Percentiles rank a stretch among this genome's conserved stretches.
Conservation (phyloP, 2,888 invertebrate genomes). For the Lasioglossum villosulum region DNA sequence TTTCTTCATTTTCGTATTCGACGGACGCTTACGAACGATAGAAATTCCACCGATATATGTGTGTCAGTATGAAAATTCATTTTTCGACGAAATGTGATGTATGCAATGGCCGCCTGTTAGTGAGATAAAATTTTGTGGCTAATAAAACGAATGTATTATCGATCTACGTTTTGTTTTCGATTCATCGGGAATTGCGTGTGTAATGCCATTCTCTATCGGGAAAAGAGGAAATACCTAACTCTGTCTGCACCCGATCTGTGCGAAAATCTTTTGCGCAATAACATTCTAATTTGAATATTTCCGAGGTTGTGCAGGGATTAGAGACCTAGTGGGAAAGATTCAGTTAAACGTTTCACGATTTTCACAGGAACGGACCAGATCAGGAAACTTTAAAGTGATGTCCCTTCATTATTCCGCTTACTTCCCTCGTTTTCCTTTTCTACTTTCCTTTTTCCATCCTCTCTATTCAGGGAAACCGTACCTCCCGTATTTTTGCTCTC, state of each 20-base stretch:
- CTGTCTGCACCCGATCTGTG: background rate
- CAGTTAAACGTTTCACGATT: conserved; percentile 48
- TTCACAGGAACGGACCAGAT: conserved; percentile 30
- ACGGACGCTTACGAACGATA: too few species aligned
- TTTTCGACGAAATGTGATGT: too few species aligned
- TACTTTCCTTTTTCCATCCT: background rate
- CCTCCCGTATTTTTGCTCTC: background rate
- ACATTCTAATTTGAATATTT: conserved; percentile 17
- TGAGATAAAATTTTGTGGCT: too few species aligned
- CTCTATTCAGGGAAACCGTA: background rate
- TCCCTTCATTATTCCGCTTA: conserved; percentile 56
- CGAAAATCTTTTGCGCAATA: conserved; percentile 1
- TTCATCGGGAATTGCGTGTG: conserved; percentile 17
- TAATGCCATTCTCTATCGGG: conserved; percentile 12
- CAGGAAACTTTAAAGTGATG: conserved; percentile 41
- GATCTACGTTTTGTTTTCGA: conserved; percentile 17
- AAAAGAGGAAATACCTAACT: background rate
- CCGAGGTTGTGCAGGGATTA: conserved; percentile 13
- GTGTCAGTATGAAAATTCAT: too few species aligned
- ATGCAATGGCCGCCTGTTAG: too few species aligned
- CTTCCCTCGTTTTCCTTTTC: conserved; percentile 11
- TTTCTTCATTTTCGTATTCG: too few species aligned
- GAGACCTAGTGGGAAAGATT: conserved; percentile 7
- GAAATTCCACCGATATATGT: too few species aligned
- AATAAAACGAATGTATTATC: background rate